phyloP scores from a whole-genome alignment of 1,140 invertebrate genomes.

The Acromyrmex charruanus region DNA sequence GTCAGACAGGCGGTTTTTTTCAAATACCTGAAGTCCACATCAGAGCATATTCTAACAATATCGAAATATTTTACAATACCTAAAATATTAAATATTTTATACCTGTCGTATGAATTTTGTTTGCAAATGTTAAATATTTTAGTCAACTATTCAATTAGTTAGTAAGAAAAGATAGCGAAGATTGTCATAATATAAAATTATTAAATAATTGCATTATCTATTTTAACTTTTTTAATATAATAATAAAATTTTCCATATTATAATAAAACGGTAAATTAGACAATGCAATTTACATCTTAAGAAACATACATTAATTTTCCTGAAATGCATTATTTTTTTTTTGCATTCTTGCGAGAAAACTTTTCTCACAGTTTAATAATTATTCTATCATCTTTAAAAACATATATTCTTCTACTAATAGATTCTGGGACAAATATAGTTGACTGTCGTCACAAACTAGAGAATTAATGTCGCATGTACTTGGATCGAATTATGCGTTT shows the following conservation, averaged over 20 bases:
- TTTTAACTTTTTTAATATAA: background rate
- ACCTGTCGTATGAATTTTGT: background rate
- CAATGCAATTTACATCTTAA: background rate
- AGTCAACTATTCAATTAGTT: background rate
- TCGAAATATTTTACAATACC: background rate
- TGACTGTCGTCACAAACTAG: background rate
- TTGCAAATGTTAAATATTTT: background rate
- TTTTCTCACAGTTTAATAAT: background rate
- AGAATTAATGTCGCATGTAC: slow-evolving; percentile 33
- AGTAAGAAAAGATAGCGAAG: background rate
- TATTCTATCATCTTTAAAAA: background rate
- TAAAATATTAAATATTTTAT: background rate
- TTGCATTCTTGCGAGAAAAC: background rate
- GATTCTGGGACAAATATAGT: background rate
- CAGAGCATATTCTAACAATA: background rate
- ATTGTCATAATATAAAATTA: background rate
- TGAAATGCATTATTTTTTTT: background rate
- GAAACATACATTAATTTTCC: background rate
- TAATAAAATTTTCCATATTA: slow-evolving; percentile 3
- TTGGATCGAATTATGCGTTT: slow-evolving; percentile 49
- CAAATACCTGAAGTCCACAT: background rate
- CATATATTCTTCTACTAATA: background rate
- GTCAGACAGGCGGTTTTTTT: background rate
- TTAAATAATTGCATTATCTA: background rate
- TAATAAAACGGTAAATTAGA: background rate